A percentile compares a stretch with the other conserved stretches of the same genome.
phyloP scores from a whole-genome alignment of 2,888 invertebrate genomes.

The Limenitis camilla region DNA sequence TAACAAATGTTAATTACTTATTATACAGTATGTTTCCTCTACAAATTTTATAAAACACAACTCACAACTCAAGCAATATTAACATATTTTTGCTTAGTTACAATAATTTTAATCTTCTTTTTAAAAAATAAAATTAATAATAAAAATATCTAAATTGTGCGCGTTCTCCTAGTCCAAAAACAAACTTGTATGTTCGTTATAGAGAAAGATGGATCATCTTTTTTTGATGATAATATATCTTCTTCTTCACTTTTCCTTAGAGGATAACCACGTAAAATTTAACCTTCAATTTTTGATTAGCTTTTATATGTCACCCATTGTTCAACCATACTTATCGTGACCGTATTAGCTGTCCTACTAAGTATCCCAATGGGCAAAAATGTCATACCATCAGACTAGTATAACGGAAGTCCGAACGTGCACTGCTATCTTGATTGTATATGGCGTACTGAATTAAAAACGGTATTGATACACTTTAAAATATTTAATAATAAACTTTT shows the following conservation, averaged over 20 bases:
- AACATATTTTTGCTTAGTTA: no score
- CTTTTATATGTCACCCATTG: slow-evolving; percentile 8
- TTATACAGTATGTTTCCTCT: no score
- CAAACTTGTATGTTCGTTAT: no score
- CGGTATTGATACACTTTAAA: neutral
- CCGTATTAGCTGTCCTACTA: slow-evolving; percentile 43
- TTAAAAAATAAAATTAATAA: no score
- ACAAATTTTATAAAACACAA: no score
- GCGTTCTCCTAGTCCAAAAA: no score
- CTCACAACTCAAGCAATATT: no score
- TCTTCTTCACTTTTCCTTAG: neutral
- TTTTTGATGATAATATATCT: neutral
- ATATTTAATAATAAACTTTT: neutral
- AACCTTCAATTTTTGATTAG: neutral
- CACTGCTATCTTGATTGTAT: slow-evolving; percentile 37
- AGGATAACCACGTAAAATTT: neutral
- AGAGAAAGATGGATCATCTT: neutral
- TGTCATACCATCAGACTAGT: slow-evolving; percentile 68
- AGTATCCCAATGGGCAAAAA: slow-evolving; percentile 62
- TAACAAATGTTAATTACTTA: no score
- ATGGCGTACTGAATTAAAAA: neutral
- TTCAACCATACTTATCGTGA: slow-evolving; percentile 36
- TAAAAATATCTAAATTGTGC: no score
- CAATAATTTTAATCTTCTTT: no score
- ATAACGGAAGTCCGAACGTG: slow-evolving; percentile 63